phyloP scores from a whole-genome alignment of 1,140 invertebrate genomes.

The Planococcus citri region DNA sequence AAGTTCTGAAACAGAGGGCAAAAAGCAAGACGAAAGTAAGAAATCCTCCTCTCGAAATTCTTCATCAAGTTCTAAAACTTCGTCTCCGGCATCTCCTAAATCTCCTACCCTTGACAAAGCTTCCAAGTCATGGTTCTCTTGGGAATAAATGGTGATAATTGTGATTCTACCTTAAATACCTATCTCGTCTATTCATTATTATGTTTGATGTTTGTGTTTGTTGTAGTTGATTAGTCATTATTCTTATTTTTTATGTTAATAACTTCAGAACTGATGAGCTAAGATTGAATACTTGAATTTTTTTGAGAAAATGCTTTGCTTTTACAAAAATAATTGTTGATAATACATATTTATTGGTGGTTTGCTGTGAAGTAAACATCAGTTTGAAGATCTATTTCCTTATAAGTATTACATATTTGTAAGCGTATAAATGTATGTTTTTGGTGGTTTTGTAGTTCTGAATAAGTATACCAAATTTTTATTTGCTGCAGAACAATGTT shows the following conservation, averaged over 20 bases:
- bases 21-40: not conserved
- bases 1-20: slow-evolving; percentile 21
- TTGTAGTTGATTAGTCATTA: not conserved
- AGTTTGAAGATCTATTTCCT: too few relatives aligned
- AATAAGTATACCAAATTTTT: too few relatives aligned
- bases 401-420: too few relatives aligned
- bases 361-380: too few relatives aligned
- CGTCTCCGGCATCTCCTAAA: slow-evolving; percentile 37
- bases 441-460: too few relatives aligned
- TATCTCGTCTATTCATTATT: not conserved
- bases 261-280: too few relatives aligned
- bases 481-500: too few relatives aligned
- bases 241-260: not conserved
- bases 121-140: slow-evolving; percentile 44
- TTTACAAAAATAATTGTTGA: too few relatives aligned
- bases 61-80: slow-evolving; percentile 30
- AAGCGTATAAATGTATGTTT: too few relatives aligned
- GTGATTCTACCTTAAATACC: not conserved
- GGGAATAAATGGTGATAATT: slow-evolving; percentile 29
- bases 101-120: slow-evolving; percentile 32
- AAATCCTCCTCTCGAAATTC: slow-evolving; percentile 27
- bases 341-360: too few relatives aligned
- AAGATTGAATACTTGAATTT: too few relatives aligned
- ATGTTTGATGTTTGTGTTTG: not conserved
- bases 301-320: too few relatives aligned